phyloP scores from a whole-genome alignment of 2,113 vertebrate genomes.

The Oreochromis niloticus region DNA sequence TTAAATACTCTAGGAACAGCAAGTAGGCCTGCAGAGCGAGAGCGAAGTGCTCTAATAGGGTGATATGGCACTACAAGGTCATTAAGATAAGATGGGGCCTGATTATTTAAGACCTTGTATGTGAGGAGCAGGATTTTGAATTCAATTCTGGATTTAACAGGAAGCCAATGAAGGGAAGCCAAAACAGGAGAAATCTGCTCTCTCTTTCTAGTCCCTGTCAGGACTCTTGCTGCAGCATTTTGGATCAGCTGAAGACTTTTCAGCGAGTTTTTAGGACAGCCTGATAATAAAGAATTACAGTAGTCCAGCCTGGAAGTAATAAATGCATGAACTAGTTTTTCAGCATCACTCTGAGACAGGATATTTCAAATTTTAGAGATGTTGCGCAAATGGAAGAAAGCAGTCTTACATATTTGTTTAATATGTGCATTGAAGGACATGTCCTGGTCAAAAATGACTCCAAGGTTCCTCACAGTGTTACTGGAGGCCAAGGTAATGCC shows the following conservation, averaged over 20 bases:
- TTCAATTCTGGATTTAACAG: rapidly evolving
- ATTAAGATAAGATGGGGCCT: not conserved
- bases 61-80: not conserved
- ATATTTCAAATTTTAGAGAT: too few species aligned
- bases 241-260: rapidly evolving
- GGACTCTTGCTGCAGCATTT: rapidly evolving
- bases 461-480: not conserved
- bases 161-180: rapidly evolving
- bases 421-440: not conserved
- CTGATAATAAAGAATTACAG: too few species aligned
- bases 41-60: not conserved
- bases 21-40: rapidly evolving
- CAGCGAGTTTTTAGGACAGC: rapidly evolving
- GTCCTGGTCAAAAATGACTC: not conserved
- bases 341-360: too few species aligned
- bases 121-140: not conserved
- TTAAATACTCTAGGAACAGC: rapidly evolving
- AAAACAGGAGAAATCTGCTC: rapidly evolving
- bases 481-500: not conserved
- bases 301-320: too few species aligned
- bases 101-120: rapidly evolving
- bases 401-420: rapidly evolving
- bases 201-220: not conserved
- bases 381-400: not conserved
- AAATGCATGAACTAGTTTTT: too few species aligned